These are phyloP conservation scores for Beaufortia kweichowensis DNA, from an alignment of 2,113 vertebrate species.

Conservation along the genomic window DNA sequence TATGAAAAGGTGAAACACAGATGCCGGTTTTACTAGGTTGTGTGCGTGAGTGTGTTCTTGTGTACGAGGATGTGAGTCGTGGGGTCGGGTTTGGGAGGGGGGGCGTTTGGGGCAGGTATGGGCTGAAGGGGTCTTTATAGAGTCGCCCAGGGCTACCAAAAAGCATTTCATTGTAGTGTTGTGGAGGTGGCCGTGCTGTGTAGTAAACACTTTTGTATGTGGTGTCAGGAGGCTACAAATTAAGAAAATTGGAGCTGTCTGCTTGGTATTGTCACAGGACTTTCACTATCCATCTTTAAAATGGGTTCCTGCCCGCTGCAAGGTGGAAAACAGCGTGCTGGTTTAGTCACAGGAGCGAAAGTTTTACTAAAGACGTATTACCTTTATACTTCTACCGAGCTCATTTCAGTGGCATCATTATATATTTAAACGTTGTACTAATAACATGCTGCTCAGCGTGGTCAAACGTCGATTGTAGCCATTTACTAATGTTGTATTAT, in stretches of 20 bases:
- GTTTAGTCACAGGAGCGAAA: conserved; percentile 61
- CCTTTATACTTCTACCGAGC: conserved; percentile 73
- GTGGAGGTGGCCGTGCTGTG: conserved; percentile 71
- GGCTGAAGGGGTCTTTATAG: conserved; percentile 47
- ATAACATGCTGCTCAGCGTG: conserved; percentile 75
- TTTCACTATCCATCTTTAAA: conserved; percentile 62
- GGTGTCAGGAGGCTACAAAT: conserved; percentile 61
- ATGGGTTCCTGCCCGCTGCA: conserved; percentile 50
- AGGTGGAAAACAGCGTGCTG: conserved; percentile 38
- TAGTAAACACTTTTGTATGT: conserved; percentile 70
- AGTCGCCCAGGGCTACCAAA: conserved; percentile 63
- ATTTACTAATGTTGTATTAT: conserved; percentile 80
- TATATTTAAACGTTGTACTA: conserved; percentile 77
- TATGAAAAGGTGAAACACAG: conserved; percentile 39
- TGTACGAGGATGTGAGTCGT: not conserved
- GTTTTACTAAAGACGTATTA: conserved; percentile 72
- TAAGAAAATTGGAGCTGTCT: conserved; percentile 58
- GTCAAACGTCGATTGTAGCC: conserved; percentile 73
- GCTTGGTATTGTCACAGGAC: conserved; percentile 56
- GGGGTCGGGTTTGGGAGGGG: not conserved
- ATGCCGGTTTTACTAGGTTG: conserved; percentile 40
- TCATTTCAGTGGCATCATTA: conserved; percentile 73
- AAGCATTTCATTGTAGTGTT: conserved; percentile 67
- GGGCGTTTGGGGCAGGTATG: conserved; percentile 38
- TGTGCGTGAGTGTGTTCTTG: conserved; percentile 38